These are phyloP conservation scores for Leptobrachium leishanense DNA, from an alignment of 2,113 vertebrate species.

Conservation along the genomic window DNA sequence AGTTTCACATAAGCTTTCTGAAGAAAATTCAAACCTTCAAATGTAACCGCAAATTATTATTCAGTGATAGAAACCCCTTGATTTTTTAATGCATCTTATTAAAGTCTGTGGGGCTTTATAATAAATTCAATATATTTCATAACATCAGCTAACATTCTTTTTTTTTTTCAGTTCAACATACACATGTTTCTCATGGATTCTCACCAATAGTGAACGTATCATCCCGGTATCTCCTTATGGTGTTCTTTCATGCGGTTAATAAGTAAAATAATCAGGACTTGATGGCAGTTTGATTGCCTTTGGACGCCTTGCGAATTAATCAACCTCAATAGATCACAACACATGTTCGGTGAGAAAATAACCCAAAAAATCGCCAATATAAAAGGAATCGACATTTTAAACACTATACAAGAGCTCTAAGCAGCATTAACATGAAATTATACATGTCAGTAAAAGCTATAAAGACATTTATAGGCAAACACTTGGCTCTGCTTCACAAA, in stretches of 20 bases:
- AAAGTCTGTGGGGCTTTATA: too few species aligned
- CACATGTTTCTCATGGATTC: background rate
- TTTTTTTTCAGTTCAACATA: conserved; percentile 21
- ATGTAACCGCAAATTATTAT: too few species aligned
- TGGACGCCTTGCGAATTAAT: conserved; percentile 29
- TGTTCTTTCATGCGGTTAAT: conserved; percentile 56
- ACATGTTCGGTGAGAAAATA: background rate
- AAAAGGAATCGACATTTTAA: background rate
- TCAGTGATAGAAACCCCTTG: too few species aligned
- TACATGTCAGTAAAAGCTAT: background rate
- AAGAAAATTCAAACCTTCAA: too few species aligned
- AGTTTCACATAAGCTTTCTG: too few species aligned
- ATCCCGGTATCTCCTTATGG: conserved; percentile 52
- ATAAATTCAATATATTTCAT: too few species aligned
- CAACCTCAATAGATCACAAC: conserved; percentile 4
- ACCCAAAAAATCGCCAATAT: too few species aligned
- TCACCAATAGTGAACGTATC: conserved; percentile 6
- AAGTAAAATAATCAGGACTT: conserved; percentile 51
- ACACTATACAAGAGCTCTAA: background rate
- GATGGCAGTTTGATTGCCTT: conserved; percentile 53
- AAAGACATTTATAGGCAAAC: background rate
- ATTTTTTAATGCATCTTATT: too few species aligned
- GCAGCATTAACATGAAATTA: background rate
- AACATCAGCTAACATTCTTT: background rate
- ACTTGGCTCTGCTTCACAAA: conserved; percentile 24